A percentile compares a stretch with the other conserved stretches of the same genome.
These are phyloP conservation scores for Potorous gilbertii DNA, from an alignment of 2,797 vertebrate genomes.

Conservation along the genomic window DNA sequence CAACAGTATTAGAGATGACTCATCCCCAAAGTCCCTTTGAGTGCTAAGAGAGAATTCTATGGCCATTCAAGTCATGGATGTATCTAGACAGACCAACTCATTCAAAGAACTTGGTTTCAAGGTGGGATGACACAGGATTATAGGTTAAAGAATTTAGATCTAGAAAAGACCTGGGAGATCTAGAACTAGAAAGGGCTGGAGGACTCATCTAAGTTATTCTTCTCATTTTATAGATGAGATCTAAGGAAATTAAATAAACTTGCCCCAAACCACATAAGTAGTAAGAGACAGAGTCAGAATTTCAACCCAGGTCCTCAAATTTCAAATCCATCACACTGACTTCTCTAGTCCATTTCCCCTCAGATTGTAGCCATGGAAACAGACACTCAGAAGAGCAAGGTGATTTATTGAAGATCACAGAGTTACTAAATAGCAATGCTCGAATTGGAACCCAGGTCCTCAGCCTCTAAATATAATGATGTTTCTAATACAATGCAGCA, in stretches of 20 bases:
- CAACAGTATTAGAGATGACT: background rate
- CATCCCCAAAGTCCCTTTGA: background rate
- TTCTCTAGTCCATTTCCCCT: background rate
- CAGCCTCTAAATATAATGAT: too few relatives aligned
- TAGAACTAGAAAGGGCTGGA: background rate
- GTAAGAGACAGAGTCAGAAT: background rate
- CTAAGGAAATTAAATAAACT: background rate
- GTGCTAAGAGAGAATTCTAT: background rate
- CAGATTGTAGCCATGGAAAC: slow-evolving; percentile 12
- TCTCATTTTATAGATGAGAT: background rate
- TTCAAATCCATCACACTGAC: background rate
- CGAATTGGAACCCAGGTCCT: background rate
- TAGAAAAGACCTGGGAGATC: background rate
- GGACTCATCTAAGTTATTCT: background rate
- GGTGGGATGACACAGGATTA: background rate
- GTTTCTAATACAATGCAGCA: background rate
- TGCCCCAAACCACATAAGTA: background rate
- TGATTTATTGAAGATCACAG: slow-evolving; percentile 29
- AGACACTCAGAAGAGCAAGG: background rate
- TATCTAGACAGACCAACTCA: background rate
- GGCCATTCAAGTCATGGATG: background rate
- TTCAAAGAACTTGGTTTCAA: background rate
- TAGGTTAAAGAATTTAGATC: background rate
- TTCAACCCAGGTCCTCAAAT: background rate
- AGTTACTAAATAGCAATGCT: slow-evolving; percentile 12